A percentile compares a stretch with the other conserved stretches of the same genome.
phyloP scores from a whole-genome alignment of 1,140 invertebrate genomes.

The Maniola jurtina region DNA sequence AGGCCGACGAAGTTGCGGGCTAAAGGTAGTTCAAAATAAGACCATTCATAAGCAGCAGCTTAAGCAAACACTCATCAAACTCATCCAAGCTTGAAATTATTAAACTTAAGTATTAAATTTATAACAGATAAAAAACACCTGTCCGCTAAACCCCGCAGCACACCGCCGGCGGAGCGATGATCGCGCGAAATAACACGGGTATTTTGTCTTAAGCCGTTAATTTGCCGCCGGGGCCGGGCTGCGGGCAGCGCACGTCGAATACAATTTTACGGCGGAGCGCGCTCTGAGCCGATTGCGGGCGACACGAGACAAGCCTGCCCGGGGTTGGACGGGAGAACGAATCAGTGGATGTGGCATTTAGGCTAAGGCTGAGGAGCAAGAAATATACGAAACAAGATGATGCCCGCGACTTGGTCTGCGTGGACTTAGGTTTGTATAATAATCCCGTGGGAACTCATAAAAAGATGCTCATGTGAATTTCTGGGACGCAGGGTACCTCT shows the following conservation, averaged over 20 bases:
- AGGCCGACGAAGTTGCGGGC: too few relatives aligned
- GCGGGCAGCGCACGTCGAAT: constrained; percentile 57
- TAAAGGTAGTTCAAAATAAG: too few relatives aligned
- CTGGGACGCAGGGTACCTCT: too few relatives aligned
- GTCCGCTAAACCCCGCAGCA: constrained; percentile 47
- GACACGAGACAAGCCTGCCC: constrained; percentile 63
- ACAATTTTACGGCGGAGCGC: constrained; percentile 67
- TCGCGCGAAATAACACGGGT: constrained; percentile 65
- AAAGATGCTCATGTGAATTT: too few relatives aligned
- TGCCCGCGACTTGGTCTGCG: too few relatives aligned
- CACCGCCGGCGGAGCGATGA: constrained; percentile 38
- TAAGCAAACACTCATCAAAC: neutral
- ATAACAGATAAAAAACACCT: constrained; percentile 38
- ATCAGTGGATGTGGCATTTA: constrained; percentile 40
- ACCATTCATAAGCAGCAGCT: too few relatives aligned
- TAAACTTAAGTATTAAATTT: neutral
- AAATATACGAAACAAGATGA: neutral
- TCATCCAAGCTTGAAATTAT: neutral
- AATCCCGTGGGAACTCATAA: too few relatives aligned
- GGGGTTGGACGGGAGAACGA: constrained; percentile 17
- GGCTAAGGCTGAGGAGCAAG: neutral
- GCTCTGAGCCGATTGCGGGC: constrained; percentile 70
- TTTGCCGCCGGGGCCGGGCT: constrained; percentile 39
- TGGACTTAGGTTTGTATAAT: too few relatives aligned
- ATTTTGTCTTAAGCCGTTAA: constrained; percentile 74